phyloP scores from a whole-genome alignment of 2,888 invertebrate genomes.

The Hyalella azteca region DNA sequence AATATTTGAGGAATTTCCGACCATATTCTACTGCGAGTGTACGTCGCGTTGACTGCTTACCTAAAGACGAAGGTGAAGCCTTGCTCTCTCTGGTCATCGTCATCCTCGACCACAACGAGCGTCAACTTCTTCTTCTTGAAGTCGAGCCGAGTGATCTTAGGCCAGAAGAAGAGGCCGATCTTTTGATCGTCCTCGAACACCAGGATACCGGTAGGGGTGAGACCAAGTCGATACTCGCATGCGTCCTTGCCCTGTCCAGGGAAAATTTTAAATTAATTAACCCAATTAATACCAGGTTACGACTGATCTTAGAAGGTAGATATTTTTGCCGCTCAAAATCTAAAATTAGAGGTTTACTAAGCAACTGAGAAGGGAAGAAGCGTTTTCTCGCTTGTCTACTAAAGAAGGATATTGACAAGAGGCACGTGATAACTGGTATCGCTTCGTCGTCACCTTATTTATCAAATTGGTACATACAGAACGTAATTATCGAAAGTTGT shows the following conservation, averaged over 20 bases:
- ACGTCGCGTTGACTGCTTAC: conserved; percentile 62
- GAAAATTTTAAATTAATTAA: neutral
- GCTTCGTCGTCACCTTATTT: too few relatives aligned
- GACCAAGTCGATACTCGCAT: conserved; percentile 91
- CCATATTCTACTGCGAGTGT: too few relatives aligned
- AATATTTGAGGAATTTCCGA: too few relatives aligned
- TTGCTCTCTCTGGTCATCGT: conserved; percentile 94
- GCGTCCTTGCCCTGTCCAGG: conserved; percentile 83
- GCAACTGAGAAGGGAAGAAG: too few relatives aligned
- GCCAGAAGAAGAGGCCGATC: conserved; percentile 98
- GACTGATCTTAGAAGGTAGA: too few relatives aligned
- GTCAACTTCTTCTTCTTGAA: conserved; percentile 98
- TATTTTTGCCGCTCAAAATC: neutral
- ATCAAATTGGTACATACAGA: too few relatives aligned
- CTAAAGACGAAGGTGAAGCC: conserved; percentile 99
- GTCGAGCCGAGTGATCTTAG: conserved; percentile 95
- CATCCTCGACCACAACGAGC: conserved; percentile 96
- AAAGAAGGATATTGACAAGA: too few relatives aligned
- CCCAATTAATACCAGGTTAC: too few relatives aligned
- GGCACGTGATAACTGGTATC: too few relatives aligned
- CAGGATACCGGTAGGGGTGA: conserved; percentile 97
- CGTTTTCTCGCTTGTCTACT: too few relatives aligned
- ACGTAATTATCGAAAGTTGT: too few relatives aligned
- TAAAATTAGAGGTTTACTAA: too few relatives aligned
- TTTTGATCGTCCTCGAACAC: conserved; percentile 96